These are phyloP conservation scores for Enteromius fasciolatus DNA, from an alignment of 2,797 vertebrate genomes.

Conservation along the genomic window DNA sequence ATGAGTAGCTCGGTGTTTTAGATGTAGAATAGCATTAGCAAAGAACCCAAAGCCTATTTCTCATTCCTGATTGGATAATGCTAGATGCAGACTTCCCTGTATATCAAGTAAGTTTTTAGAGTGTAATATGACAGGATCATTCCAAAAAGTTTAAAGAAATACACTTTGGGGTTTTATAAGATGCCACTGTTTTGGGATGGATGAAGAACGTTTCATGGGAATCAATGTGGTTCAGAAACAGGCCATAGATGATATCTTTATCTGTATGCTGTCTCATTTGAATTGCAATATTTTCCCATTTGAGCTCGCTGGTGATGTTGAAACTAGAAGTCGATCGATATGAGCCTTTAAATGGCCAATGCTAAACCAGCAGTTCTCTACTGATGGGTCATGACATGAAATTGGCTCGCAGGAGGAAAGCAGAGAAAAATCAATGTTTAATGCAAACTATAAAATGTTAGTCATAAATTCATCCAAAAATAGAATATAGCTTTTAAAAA, in stretches of 20 bases:
- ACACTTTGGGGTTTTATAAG: conserved; percentile 46
- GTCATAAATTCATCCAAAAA: neutral
- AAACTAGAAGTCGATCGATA: neutral
- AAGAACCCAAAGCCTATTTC: conserved; percentile 55
- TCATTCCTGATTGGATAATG: neutral
- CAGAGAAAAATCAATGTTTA: neutral
- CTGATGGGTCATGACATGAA: conserved; percentile 1
- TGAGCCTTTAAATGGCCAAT: neutral
- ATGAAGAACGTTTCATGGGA: conserved; percentile 5
- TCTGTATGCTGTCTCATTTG: neutral
- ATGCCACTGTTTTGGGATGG: conserved; percentile 10
- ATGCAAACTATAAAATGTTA: neutral
- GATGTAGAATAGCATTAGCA: conserved; percentile 22
- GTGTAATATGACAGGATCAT: neutral
- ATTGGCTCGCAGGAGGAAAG: neutral
- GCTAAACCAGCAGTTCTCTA: neutral
- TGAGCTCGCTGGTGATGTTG: neutral
- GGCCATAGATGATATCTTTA: neutral
- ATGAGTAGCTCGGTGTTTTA: conserved; percentile 35
- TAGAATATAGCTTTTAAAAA: neutral
- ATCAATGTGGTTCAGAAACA: conserved; percentile 22
- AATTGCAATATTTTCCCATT: neutral
- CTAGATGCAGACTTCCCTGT: conserved; percentile 12
- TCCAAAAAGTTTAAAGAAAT: conserved; percentile 25
- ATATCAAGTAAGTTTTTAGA: conserved; percentile 13